phyloP scores from a whole-genome alignment of 2,888 invertebrate species.

The Apamea crenata region DNA sequence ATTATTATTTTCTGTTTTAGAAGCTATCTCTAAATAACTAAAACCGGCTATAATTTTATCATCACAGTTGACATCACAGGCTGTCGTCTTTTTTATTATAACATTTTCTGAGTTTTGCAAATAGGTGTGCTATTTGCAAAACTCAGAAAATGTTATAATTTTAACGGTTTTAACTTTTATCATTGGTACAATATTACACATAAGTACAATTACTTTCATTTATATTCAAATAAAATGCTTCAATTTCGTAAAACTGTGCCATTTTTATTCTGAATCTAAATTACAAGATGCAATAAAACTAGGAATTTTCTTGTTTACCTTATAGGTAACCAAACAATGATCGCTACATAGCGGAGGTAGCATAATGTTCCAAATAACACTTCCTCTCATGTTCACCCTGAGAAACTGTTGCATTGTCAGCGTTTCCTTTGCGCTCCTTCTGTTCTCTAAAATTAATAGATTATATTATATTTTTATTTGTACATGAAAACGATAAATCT shows the following conservation, averaged over 20 bases:
- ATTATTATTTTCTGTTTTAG: neutral
- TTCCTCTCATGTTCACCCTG: slow-evolving; percentile 82
- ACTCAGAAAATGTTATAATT: neutral
- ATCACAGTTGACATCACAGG: neutral
- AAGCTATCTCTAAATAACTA: neutral
- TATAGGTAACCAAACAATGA: slow-evolving; percentile 90
- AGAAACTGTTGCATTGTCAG: slow-evolving; percentile 84
- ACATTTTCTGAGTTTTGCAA: no score
- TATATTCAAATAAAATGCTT: neutral
- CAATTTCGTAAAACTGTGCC: neutral
- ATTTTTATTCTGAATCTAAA: neutral
- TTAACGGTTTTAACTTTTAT: neutral
- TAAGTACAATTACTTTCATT: neutral
- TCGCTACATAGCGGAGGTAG: slow-evolving; percentile 88
- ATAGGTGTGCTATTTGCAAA: no score
- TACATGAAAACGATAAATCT: neutral
- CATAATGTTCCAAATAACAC: slow-evolving; percentile 89
- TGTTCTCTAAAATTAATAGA: slow-evolving; percentile 45
- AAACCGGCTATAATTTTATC: neutral
- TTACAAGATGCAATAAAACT: neutral
- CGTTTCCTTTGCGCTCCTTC: slow-evolving; percentile 43
- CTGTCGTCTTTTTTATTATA: no score
- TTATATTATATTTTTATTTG: neutral
- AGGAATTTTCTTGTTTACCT: slow-evolving; percentile 82
- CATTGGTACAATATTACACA: neutral